Conservation (phyloP, 2,113 vertebrate species). For the Xyliphius kryptos region DNA sequence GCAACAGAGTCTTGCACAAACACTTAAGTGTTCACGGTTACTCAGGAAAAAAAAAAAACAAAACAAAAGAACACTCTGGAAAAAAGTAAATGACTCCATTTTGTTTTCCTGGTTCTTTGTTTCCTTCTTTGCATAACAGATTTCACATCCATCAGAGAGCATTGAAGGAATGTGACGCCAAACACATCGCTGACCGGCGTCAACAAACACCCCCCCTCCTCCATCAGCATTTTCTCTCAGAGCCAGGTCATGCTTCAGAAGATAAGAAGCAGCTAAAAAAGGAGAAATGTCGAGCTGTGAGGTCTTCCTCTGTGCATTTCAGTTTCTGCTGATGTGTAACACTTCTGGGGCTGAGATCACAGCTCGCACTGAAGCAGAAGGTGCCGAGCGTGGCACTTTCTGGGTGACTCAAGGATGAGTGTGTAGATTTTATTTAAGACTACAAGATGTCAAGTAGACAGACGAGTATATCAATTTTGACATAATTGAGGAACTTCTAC, state of each 20-base stretch:
- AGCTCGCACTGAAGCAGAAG: conserved; percentile 21
- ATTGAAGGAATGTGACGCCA: conserved; percentile 14
- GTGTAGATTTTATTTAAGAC: too few species aligned
- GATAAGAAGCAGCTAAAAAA: background rate
- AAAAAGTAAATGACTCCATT: background rate
- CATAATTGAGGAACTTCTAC: too few species aligned
- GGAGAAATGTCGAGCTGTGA: background rate
- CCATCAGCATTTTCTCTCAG: conserved; percentile 16
- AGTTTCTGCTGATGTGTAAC: conserved; percentile 28
- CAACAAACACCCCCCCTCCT: conserved; percentile 31
- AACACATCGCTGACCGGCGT: conserved; percentile 11
- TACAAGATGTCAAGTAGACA: too few species aligned
- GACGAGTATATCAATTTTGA: too few species aligned
- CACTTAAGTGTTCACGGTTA: background rate
- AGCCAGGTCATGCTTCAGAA: background rate
- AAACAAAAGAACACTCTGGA: background rate
- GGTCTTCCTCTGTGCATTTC: conserved; percentile 3
- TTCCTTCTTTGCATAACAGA: background rate
- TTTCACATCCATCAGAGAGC: conserved; percentile 6
- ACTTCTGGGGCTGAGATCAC: conserved; percentile 13
- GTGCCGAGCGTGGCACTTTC: conserved; percentile 2
- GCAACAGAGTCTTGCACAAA: background rate
- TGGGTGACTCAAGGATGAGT: conserved; percentile 14
- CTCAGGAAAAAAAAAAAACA: background rate
- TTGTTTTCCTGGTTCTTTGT: background rate